Base-by-base conservation (phyloP, 2,113 vertebrate species). In the Limanda limanda region DNA sequence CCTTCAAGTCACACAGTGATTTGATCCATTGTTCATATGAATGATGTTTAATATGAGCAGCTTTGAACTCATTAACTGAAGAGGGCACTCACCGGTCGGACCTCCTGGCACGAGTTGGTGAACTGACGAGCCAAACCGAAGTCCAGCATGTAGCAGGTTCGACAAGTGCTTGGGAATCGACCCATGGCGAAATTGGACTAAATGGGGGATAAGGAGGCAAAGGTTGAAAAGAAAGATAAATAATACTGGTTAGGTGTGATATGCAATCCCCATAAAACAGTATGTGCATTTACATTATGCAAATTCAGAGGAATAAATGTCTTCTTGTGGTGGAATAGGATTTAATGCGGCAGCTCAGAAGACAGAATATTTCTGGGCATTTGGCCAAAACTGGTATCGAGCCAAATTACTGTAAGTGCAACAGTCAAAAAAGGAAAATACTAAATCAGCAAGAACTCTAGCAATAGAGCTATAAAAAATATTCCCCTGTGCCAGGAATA, bases 141-240 rank as follows among this genome's bases (percentile, higher is more conserved):
- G 94, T 99, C 98, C 93, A 99, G 94, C 98, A 99, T 99, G 84
- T 95, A 99, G 93, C 98, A 99, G 81, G 97, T 99, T 68, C 97
- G 96, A 86, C 97, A 98, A 13, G 98, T 99, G 87, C 96, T 98
- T 69, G 98, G 97, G 89, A 98, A 98, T 55, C 97, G 97, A 71
- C 98, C 98, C 98, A 99, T 99, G 56, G 98, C 97, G 10, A 99
- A 99, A 87, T 99, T 99, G 15, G 98, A 99, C 98, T 99, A 86
- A 90, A 31, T 6, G 76, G 64, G 45, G 17, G 12, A 9, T 25
- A 52, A 78, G 1, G 17, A 68, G n/a, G 13, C 1, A 65, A 31
- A 4, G 3, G 17, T 25, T 67, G 42, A 48, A 5, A 48, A 6
- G n/a, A 64, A 48, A 5, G 5, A 42, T 10, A 21, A n/a, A 20